Base-by-base conservation (phyloP, 2,113 vertebrate species). In the Cyrtonyx montezumae region DNA sequence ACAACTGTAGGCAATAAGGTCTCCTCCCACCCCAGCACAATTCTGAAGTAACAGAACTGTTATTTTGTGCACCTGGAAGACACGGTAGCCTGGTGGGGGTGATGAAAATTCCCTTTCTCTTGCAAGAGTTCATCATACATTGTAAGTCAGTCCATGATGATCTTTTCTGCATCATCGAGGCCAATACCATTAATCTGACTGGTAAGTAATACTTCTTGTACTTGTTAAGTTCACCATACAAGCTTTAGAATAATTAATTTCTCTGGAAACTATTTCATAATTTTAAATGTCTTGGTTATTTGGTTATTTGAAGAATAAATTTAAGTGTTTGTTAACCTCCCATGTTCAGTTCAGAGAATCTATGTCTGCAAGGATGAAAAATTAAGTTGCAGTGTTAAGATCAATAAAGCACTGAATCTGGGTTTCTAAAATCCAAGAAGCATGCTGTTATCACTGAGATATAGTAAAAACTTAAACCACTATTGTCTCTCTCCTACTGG, bases 401-500 rank as follows among this genome's bases (percentile, higher is more conserved):
- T 69, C 40, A 51, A 62, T 34, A 75, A 63, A 17, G 48, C 61
- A 14, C 11, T 61, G 10, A 43, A 76, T 68, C 16, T 37, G 32
- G 4, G 10, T 48, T 79, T 76, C 15, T 25, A 8, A 76, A 11
- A 48, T 43, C 12, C 30, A 46, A 82, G 36, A 51, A 36, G 65
- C 61, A 43, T n/a, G 10, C 20, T 45, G 13, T 9, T 62, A 79
- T 71, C 30, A 76, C 13, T n/a, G 67, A 77, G 89, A 76, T 25
- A 34, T 1, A 68, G 59, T 4, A 71, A 48, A 84, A 92, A 56
- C 1, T 2, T 21, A 69, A 79, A 62, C 36, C 42, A 30, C 11
- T n/a, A 68, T n/a, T 0, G 0, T 28, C 23, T 61, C 7, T 80
- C 32, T 58, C 51, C 49, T 48, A 76, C 48, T 11, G 13, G 10